A percentile compares a stretch with the other conserved stretches of the same genome.
Evolutionary conservation across 2,888 invertebrate species (phyloP).

Genomic region (Ormyrus labotus): DNA sequence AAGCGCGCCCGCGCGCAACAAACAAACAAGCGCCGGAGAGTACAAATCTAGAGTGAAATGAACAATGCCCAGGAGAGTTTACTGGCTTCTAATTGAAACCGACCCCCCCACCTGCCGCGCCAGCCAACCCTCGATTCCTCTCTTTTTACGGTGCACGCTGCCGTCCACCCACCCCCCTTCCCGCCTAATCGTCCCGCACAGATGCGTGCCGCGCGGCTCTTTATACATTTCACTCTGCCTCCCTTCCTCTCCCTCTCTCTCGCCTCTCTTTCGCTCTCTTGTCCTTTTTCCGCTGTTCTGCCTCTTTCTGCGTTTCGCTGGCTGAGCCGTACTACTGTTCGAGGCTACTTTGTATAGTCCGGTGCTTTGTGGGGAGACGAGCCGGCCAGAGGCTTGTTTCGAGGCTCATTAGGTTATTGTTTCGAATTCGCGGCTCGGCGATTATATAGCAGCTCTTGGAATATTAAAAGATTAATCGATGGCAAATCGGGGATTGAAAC

Average conservation of each 20-base stretch:
- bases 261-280: conserved; percentile 14
- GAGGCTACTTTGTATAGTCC: conserved; percentile 24
- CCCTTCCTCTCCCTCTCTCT: conserved; percentile 10
- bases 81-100: conserved; percentile 75
- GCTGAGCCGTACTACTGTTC: not conserved
- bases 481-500: too few relatives aligned
- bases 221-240: conserved; percentile 7
- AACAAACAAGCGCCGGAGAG: conserved; percentile 69
- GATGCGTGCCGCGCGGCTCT: conserved; percentile 68
- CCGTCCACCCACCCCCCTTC: not conserved
- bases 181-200: conserved; percentile 72
- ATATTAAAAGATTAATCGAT: too few relatives aligned
- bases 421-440: conserved; percentile 1
- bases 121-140: conserved; percentile 56
- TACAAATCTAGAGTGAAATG: conserved; percentile 75
- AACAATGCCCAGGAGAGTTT: conserved; percentile 75
- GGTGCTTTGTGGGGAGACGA: not conserved
- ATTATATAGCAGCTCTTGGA: too few relatives aligned
- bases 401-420: conserved; percentile 40
- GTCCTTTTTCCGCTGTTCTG: conserved; percentile 5
- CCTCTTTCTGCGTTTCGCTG: not conserved
- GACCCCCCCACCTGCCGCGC: conserved; percentile 59
- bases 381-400: not conserved
- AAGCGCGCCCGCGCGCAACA: conserved; percentile 63
- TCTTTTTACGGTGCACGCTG: conserved; percentile 57